Evolutionary conservation across 2,113 vertebrate species (phyloP), one percentile per base, ranked within the genome.

Genomic region (Podarcis muralis): DNA sequence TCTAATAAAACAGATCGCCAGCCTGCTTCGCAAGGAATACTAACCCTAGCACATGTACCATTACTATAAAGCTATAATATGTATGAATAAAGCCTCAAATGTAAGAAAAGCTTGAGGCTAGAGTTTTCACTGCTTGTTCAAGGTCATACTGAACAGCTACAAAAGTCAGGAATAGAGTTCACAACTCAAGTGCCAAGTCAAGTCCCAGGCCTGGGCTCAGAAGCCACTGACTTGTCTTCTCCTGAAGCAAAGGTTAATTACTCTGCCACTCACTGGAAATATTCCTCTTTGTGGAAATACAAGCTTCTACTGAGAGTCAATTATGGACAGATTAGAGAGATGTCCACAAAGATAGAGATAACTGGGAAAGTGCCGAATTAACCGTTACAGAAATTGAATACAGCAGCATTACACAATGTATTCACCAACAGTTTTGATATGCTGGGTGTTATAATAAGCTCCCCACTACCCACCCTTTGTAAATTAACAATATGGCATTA

Each of bases 171-270:
- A 87, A 87, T 3, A 81, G 53, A 72, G 30, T 43, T 43, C 37
- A 82, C 35, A 57, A 22, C 43, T 30, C 30, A 27, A 53, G 22
- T 27, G 82, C 27, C 9, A 23, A 40, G 23, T 43, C 37, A 43
- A 27, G 2, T 74, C 32, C n/a, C 40, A 57, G 48, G 57, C 32
- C n/a, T 65, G 18, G 9, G 35, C 20, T 75, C 40, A 1, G 59
- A 68, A 78, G 18, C 27, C 5, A 48, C 66, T 48, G 57, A 72
- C 3, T 68, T 62, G n/a, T 30, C 37, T 32, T 78, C 57, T 87
- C 25, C 53, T n/a, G 12, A 75, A 88, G 68, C 37, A 83, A 88
- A 68, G 71, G 59, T 83, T 83, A 82, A 88, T 65, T 75, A 88
- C 27, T 65, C 53, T 75, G 86, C 86, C 79, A 62, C 4, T 82